Evolutionary conservation across 2,888 invertebrate genomes (phyloP), one percentile per base, ranked within the genome.

Genomic region (Tubiluchus corallicola): DNA sequence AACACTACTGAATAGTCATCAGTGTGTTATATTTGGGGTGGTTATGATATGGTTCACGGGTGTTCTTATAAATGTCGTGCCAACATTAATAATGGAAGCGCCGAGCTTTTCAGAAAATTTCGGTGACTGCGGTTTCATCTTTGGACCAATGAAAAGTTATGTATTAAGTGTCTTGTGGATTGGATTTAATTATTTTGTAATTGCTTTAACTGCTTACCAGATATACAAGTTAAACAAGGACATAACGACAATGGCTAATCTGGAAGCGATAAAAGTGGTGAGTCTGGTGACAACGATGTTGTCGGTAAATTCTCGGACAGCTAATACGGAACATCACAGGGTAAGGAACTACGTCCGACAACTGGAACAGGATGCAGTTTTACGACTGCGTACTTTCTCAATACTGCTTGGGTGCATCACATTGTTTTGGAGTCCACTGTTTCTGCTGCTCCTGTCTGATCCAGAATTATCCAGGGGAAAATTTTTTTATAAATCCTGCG

Each of bases 41-140:
- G 82, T 82, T 65, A 85, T 85, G 77, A 84, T 85, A 60, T 87
- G 85, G 85, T 85, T 87, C 67, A 82, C 83, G 44, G 81, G 81
- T 48, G 79, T 85, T 60, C 82, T 84, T 43, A 81, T 85, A 63
- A 84, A 87, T 68, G 73, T 87, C 54, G 85, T 85, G 19, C 83
- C 83, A 20, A 82, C 82, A 21, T 82, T 83, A 67, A 70, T 83
- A 57, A 80, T 75, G 58, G 82, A 82, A 42, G 82, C 82, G 38
- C 66, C 82, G 51, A 82, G 82, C 9, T 81, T 49, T 9, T 73
- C 74, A 15, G 78, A 79, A 54, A 77, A 80, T 55, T 74, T 81
- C 1, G 82, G 83, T 9, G 78, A 79, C 44, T 87, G 87, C 59
- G 82, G 84, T 2, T 70, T 85, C 53, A 79, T 82, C 42, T 78